Conservation (phyloP, 1,140 invertebrate species). For the Epicauta chinensis region DNA sequence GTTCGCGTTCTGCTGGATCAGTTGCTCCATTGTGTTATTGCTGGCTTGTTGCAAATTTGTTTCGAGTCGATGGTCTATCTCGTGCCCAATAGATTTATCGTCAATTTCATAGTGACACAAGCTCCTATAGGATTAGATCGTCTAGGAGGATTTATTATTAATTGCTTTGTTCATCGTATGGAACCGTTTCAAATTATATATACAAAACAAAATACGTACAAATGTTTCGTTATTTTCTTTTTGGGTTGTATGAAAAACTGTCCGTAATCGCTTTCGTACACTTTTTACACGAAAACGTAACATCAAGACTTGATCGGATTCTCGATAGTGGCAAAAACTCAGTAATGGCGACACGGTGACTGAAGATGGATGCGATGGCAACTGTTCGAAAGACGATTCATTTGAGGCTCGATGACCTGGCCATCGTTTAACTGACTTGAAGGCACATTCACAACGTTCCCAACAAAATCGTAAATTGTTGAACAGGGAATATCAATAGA, state of each 20-base stretch:
- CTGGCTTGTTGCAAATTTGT: conserved; percentile 23
- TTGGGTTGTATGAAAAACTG: no score
- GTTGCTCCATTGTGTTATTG: conserved; percentile 19
- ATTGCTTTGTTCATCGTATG: background rate
- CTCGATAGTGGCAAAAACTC: conserved; percentile 2
- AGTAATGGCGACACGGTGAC: conserved; percentile 14
- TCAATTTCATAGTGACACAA: conserved; percentile 14
- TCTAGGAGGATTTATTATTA: conserved; percentile 12
- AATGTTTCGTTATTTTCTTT: no score
- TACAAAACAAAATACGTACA: no score
- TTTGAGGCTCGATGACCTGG: conserved; percentile 9
- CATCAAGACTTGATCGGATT: no score
- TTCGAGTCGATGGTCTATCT: conserved; percentile 19
- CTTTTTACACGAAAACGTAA: no score
- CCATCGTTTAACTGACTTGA: conserved; percentile 12
- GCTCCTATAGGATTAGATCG: conserved; percentile 13
- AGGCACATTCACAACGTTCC: conserved; percentile 12
- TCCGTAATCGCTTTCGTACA: no score
- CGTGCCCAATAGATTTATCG: conserved; percentile 13
- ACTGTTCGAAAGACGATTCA: conserved; percentile 7
- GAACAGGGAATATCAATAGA: no score
- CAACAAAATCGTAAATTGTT: background rate
- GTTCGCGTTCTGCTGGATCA: conserved; percentile 16
- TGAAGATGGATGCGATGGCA: conserved; percentile 13
- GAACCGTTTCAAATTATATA: no score